Base-by-base conservation (phyloP, 2,888 invertebrate species). In the Nasonovia ribisnigri region DNA sequence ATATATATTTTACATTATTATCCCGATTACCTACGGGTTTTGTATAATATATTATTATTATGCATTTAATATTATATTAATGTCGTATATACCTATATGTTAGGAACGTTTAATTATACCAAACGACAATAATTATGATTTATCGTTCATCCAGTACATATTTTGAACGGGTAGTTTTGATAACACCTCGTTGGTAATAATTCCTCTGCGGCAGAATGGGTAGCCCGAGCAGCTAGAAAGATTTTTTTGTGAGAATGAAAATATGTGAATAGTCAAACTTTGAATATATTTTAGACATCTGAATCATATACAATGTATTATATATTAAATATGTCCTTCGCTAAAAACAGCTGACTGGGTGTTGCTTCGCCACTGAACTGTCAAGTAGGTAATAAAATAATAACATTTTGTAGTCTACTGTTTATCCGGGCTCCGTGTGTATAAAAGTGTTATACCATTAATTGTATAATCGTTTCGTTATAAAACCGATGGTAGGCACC, bases 41-140 rank as follows among this genome's bases (percentile, higher is more conserved):
- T 67, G n/a, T n/a, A n/a, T n/a, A 48, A 6, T 13, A 51, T 46
- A 46, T 46, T 46, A n/a, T 67, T 54, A 54, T 54, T 54, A 54
- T 54, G 67, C 67, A 67, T 67, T 67, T n/a, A n/a, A n/a, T 16
- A 36, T 57, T 26, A 57, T 67, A n/a, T n/a, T 67, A 67, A 67
- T n/a, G n/a, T 67, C 67, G n/a, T 67, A 67, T n/a, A 16, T n/a
- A 16, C 20, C n/a, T n/a, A n/a, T 67, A 67, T 13, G 5, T 2
- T n/a, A n/a, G 60, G 60, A 13, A 67, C n/a, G n/a, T 67, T 67
- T 67, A 67, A 67, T 67, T 67, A 67, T 16, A 67, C 67, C 67
- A 16, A 67, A 67, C 67, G n/a, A 67, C 67, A n/a, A n/a, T 67
- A 67, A 67, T 67, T 67, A 67, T 67, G 67, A 67, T 67, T 67